Conservation (phyloP, 2,888 invertebrate genomes). For the Kryphioiulus occultus region DNA sequence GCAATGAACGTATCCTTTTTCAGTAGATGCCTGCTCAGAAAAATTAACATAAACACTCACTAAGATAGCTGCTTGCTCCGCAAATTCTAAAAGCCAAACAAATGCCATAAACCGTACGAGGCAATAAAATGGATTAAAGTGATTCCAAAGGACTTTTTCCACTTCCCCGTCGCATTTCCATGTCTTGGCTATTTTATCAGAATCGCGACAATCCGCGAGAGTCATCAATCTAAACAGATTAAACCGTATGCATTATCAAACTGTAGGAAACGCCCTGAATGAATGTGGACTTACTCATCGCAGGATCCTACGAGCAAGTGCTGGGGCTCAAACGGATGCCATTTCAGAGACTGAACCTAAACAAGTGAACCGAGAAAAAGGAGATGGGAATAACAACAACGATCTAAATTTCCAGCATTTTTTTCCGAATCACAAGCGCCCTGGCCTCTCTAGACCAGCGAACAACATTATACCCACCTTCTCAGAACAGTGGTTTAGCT, state of each 20-base stretch:
- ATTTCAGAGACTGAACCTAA: slow-evolving; percentile 76
- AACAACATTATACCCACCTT: too few relatives aligned
- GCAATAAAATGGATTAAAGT: slow-evolving; percentile 78
- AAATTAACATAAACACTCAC: too few relatives aligned
- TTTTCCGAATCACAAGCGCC: too few relatives aligned
- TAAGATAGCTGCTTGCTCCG: too few relatives aligned
- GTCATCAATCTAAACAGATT: slow-evolving; percentile 70
- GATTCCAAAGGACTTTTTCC: slow-evolving; percentile 87
- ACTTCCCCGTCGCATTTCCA: slow-evolving; percentile 84
- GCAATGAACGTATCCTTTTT: slow-evolving; percentile 72
- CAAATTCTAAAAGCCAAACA: background rate
- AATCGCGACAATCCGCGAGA: slow-evolving; percentile 80
- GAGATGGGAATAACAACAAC: too few relatives aligned
- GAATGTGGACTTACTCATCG: slow-evolving; percentile 68
- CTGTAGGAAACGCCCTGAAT: too few relatives aligned
- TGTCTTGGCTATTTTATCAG: slow-evolving; percentile 67
- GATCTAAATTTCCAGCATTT: too few relatives aligned
- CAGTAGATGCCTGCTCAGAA: slow-evolving; percentile 65
- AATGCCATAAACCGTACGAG: slow-evolving; percentile 69
- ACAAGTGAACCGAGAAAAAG: background rate
- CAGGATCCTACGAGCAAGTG: slow-evolving; percentile 83
- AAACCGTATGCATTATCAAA: background rate
- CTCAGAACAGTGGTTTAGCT: slow-evolving; percentile 76
- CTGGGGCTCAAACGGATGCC: slow-evolving; percentile 84
- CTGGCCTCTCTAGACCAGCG: too few relatives aligned